Conservation (phyloP, 1,140 invertebrate genomes). For the Solenopsis fugax region DNA sequence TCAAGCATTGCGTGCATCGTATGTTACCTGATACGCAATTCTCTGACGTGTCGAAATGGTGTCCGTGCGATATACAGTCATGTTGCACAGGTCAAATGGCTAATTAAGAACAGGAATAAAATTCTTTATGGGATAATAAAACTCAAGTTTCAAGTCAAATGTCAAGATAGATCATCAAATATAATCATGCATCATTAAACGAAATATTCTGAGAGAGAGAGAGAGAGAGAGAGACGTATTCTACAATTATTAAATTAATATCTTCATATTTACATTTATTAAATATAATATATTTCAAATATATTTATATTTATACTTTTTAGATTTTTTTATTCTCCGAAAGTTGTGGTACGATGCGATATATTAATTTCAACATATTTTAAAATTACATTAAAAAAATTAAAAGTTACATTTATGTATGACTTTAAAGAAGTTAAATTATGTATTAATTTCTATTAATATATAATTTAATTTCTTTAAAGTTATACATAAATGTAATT, state of each 20-base stretch:
- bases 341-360: neutral
- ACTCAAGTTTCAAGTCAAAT: neutral
- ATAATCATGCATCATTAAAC: constrained; percentile 3
- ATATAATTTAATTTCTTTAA: neutral
- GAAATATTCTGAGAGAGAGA: neutral
- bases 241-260: constrained; percentile 1
- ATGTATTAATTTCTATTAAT: neutral
- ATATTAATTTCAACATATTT: neutral
- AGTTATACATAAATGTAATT: neutral
- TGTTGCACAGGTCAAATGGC: neutral
- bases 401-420: neutral
- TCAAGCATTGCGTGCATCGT: constrained; percentile 26
- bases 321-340: neutral
- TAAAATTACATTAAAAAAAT: neutral
- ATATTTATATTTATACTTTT: neutral
- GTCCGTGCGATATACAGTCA: neutral
- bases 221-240: neutral
- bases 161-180: constrained; percentile 1
- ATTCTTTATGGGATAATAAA: neutral
- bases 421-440: neutral
- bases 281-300: too few species aligned
- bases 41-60: neutral
- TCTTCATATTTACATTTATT: neutral
- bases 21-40: constrained; percentile 17
- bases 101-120: constrained; percentile 4